Evolutionary conservation across 2,888 invertebrate species (phyloP).

Genomic region (Encarsia formosa): DNA sequence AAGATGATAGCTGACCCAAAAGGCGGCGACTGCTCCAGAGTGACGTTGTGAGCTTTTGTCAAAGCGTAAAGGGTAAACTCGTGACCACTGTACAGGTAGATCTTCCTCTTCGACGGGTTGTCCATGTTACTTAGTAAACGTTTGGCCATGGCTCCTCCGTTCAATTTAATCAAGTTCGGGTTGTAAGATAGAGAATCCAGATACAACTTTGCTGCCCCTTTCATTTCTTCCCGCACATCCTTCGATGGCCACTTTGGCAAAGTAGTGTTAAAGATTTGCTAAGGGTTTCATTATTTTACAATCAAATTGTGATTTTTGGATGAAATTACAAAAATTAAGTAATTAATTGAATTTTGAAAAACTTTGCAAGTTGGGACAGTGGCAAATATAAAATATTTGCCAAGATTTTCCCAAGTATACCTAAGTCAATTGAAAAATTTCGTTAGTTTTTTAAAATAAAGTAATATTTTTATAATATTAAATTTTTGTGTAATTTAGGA

Average conservation of each 20-base stretch:
- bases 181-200: conserved; percentile 10
- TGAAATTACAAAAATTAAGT: background rate
- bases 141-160: conserved; percentile 4
- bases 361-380: too few species aligned
- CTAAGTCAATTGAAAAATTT: too few species aligned
- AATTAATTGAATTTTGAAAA: background rate
- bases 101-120: conserved; percentile 42
- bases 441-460: too few species aligned
- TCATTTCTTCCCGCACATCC: background rate
- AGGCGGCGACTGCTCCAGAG: conserved; percentile 27
- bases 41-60: conserved; percentile 56
- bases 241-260: conserved; percentile 13
- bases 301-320: background rate
- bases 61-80: conserved; percentile 63
- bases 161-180: conserved; percentile 1
- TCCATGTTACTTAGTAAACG: conserved; percentile 12
- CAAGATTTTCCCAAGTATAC: too few species aligned
- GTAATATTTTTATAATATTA: too few species aligned
- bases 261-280: background rate
- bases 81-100: conserved; percentile 59
- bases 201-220: background rate
- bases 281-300: background rate
- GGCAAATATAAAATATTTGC: too few species aligned
- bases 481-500: too few species aligned
- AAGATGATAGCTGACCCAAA: conserved; percentile 35